Conservation (phyloP, 92 coral and sea anemone genomes). For the Chrysogorgia sp. region DNA sequence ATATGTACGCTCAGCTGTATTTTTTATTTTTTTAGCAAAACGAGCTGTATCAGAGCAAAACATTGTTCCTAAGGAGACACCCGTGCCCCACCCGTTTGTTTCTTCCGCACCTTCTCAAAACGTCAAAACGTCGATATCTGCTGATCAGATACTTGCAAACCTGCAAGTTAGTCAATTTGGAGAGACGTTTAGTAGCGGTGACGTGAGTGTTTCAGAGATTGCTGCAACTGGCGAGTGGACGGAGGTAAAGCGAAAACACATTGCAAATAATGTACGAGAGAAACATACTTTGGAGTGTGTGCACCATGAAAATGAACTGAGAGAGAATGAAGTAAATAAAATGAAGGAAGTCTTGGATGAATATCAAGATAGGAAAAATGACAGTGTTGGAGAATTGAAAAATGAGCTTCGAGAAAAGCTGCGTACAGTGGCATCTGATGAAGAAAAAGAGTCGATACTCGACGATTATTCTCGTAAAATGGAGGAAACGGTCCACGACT, state of each 20-base stretch:
- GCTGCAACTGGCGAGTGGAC: conserved; percentile 82
- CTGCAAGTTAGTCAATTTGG: conserved; percentile 94
- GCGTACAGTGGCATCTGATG: conserved; percentile 70
- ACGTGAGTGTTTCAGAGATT: conserved; percentile 85
- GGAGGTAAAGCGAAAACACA: conserved; percentile 86
- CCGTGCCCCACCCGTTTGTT: conserved; percentile 1
- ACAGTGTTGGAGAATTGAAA: conserved; percentile 67
- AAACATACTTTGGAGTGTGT: conserved; percentile 98
- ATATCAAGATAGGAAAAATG: conserved; percentile 81
- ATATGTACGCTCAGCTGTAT: background rate
- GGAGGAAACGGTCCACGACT: conserved; percentile 71
- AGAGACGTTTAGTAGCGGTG: conserved; percentile 88
- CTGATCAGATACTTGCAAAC: conserved; percentile 80
- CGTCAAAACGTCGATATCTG: conserved; percentile 60
- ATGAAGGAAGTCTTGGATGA: conserved; percentile 87
- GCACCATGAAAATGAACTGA: conserved; percentile 85
- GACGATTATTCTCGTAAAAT: conserved; percentile 79
- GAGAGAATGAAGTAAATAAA: conserved; percentile 80
- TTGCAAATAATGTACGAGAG: conserved; percentile 80
- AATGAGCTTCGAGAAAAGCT: conserved; percentile 73
- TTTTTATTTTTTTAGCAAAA: background rate
- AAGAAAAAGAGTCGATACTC: conserved; percentile 77
- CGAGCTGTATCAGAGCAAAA: conserved; percentile 20
- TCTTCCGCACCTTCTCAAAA: conserved; percentile 13
- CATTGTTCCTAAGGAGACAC: background rate